Evolutionary conservation across 2,888 invertebrate species (phyloP), one percentile per base, ranked within the genome.

Genomic region (Terebella lapidaria): DNA sequence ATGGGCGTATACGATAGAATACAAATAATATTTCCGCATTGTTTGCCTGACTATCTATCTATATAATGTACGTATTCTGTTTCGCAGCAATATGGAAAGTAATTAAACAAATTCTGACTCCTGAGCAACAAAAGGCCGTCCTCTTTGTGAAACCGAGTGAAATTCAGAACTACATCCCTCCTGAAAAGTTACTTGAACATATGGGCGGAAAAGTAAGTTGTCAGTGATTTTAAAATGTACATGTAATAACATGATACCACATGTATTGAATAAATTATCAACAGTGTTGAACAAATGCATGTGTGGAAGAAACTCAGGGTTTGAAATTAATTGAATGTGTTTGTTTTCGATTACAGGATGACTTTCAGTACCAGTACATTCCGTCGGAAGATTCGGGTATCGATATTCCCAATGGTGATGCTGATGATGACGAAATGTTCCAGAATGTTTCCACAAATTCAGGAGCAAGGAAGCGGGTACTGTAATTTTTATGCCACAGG

Each of bases 101-200:
- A 49, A 89, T 95, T 5, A 94, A 93, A 81, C 84, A 87, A 0
- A 85, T 93, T 83, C 79, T 96, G 57, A 94, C 93, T 1, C 87
- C 91, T 0, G 90, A 91, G 79, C 93, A 92, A 15, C 89, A 92
- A 24, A 89, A 91, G 73, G 88, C 88, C 81, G 89, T 95, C 78
- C 92, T 91, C 79, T 90, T 92, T 82, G 85, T 91, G 0, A 90
- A 89, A 76, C 87, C 87, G 62, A 47, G 29, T 28, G 74, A 76
- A 51, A 82, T 95, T 53, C 87, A 86, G 63, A 89, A 89, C 20
- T 87, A 85, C 74, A 88, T 95, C 1, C 82, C 87, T 55, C 84
- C 86, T 0, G 89, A 90, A 64, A 88, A 91, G 72, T 87, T 82
- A 3, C 71, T 72, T 55, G 71, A 69, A 54, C 75, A 78, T 55